Evolutionary conservation across 2,113 vertebrate genomes (phyloP).

Genomic region (Microtus richardsoni): DNA sequence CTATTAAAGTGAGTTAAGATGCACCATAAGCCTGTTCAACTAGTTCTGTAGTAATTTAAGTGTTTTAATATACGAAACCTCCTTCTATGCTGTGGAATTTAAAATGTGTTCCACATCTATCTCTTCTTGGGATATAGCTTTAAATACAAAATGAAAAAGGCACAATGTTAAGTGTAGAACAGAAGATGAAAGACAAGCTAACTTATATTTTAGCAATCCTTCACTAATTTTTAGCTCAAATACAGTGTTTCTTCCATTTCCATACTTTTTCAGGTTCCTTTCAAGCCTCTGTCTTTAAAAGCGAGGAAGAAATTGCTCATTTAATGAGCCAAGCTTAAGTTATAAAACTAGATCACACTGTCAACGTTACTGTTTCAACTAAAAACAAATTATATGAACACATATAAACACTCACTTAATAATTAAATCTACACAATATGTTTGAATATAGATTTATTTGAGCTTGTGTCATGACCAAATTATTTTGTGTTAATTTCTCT

Average conservation of each 20-base stretch:
- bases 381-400: not conserved
- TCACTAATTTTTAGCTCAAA: not conserved
- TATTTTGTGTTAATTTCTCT: not conserved
- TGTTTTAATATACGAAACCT: conserved; percentile 74
- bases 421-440: not conserved
- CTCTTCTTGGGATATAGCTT: not conserved
- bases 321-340: not conserved
- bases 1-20: conserved; percentile 79
- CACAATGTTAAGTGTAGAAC: not conserved
- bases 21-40: conserved; percentile 74
- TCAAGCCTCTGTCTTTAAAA: not conserved
- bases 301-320: not conserved
- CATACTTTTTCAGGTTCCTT: not conserved
- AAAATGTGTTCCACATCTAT: conserved; percentile 53
- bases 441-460: conserved; percentile 18
- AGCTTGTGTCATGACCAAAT: not conserved
- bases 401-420: not conserved
- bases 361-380: not conserved
- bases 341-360: conserved; percentile 45
- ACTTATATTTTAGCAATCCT: conserved; percentile 5
- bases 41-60: conserved; percentile 68
- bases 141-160: conserved; percentile 7
- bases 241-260: not conserved
- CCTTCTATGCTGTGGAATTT: conserved; percentile 67
- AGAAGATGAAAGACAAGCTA: conserved; percentile 8